Evolutionary conservation across 2,888 invertebrate species (phyloP).

Genomic region (Metellina segmentata): DNA sequence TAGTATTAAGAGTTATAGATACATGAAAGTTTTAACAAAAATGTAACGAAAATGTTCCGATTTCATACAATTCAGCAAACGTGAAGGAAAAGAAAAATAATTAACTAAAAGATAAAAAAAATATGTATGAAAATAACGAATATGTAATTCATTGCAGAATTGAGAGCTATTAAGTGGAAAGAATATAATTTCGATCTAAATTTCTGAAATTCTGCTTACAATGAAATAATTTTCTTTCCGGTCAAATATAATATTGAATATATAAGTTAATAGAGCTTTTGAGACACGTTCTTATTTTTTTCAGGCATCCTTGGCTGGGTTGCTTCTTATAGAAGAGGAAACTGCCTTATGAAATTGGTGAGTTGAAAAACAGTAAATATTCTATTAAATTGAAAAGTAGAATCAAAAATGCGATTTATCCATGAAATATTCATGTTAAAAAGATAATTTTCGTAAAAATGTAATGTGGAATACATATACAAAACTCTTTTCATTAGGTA

Average conservation of each 20-base stretch:
- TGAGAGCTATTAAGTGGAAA: not conserved
- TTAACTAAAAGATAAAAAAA: not conserved
- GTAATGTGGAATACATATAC: no score
- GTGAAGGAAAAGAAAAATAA: no score
- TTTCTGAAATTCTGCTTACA: not conserved
- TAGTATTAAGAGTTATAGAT: no score
- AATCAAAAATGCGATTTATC: no score
- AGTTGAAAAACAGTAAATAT: not conserved
- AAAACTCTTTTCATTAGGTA: no score
- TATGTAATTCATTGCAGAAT: not conserved
- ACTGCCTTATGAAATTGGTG: conserved; percentile 78
- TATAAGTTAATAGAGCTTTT: not conserved
- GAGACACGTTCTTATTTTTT: not conserved
- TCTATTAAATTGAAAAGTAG: not conserved
- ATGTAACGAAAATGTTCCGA: no score
- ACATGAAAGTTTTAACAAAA: no score
- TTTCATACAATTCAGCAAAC: no score
- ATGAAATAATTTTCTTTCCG: not conserved
- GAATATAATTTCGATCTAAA: not conserved
- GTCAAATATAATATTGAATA: not conserved
- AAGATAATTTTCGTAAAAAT: no score
- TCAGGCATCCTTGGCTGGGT: conserved; percentile 78
- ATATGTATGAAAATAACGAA: not conserved
- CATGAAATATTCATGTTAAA: no score
- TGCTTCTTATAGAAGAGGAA: conserved; percentile 77